phyloP scores from a whole-genome alignment of 2,888 invertebrate genomes.

The Shargacucullia verbasci region DNA sequence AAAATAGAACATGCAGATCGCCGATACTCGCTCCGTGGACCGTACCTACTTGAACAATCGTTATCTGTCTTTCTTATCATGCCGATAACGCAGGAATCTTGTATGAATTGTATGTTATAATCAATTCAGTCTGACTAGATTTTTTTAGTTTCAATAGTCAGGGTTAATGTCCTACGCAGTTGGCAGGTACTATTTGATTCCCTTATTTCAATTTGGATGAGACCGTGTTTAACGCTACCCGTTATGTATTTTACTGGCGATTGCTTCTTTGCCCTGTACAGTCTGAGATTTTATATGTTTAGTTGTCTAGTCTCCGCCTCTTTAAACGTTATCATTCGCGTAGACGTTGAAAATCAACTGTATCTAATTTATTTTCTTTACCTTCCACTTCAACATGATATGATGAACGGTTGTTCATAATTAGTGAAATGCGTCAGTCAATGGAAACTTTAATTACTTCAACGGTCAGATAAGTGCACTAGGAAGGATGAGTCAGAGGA shows the following conservation, averaged over 20 bases:
- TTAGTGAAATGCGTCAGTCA: slow-evolving; percentile 23
- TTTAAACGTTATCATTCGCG: no score
- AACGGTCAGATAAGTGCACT: slow-evolving; percentile 27
- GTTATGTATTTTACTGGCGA: no score
- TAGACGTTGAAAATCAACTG: no score
- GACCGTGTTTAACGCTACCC: no score
- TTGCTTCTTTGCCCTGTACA: no score
- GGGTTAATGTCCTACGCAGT: slow-evolving; percentile 27
- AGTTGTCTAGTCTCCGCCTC: no score
- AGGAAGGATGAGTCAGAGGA: slow-evolving; percentile 34
- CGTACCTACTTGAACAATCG: slow-evolving; percentile 53
- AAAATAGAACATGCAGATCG: slow-evolving; percentile 66
- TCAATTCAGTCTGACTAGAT: slow-evolving; percentile 41
- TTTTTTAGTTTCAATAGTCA: slow-evolving; percentile 25
- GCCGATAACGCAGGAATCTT: slow-evolving; percentile 55
- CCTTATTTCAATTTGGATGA: slow-evolving; percentile 19
- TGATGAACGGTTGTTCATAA: background rate
- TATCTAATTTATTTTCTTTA: no score
- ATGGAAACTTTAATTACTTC: slow-evolving; percentile 27
- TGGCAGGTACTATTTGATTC: slow-evolving; percentile 9
- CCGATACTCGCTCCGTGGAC: slow-evolving; percentile 46
- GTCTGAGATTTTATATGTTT: no score
- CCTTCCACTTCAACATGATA: no score
- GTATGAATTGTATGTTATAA: slow-evolving; percentile 40
- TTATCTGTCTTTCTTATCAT: slow-evolving; percentile 61